Evolutionary conservation across 2,797 vertebrate species (phyloP).

Genomic region (Melanotaenia maccullochi): DNA sequence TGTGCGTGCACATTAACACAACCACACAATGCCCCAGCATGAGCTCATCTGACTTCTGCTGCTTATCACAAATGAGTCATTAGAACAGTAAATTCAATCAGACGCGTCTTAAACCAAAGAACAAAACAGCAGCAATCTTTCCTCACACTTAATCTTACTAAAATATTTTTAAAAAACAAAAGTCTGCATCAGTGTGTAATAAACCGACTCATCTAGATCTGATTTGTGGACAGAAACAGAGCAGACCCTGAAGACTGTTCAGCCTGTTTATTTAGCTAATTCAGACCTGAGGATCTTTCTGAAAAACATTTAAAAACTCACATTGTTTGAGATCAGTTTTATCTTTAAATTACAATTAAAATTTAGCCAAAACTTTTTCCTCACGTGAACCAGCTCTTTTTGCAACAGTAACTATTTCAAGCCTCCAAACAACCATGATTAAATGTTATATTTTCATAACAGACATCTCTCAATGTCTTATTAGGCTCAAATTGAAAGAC

Average conservation of each 20-base stretch:
- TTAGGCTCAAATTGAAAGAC: background rate
- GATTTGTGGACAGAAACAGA: background rate
- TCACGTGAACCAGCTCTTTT: background rate
- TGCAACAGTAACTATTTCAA: background rate
- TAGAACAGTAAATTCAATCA: slow-evolving; percentile 26
- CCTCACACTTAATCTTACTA: background rate
- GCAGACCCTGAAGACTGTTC: too few species aligned
- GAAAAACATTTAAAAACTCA: background rate
- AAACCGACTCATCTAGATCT: background rate
- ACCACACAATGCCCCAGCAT: slow-evolving; percentile 18
- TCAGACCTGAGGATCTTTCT: background rate
- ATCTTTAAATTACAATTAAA: too few species aligned
- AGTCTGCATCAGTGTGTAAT: background rate
- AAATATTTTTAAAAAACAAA: background rate
- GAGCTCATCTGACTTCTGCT: slow-evolving; percentile 60
- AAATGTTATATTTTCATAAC: background rate
- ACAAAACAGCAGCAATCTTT: background rate
- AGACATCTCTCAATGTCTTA: background rate
- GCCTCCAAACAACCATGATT: background rate
- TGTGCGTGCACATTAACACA: background rate
- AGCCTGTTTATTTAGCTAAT: background rate
- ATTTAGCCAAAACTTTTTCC: too few species aligned
- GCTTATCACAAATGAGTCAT: slow-evolving; percentile 54
- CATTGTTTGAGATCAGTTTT: too few species aligned
- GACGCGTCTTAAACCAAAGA: slow-evolving; percentile 19